phyloP scores from a whole-genome alignment of 2,797 vertebrate genomes.

The Lagodon rhomboides region DNA sequence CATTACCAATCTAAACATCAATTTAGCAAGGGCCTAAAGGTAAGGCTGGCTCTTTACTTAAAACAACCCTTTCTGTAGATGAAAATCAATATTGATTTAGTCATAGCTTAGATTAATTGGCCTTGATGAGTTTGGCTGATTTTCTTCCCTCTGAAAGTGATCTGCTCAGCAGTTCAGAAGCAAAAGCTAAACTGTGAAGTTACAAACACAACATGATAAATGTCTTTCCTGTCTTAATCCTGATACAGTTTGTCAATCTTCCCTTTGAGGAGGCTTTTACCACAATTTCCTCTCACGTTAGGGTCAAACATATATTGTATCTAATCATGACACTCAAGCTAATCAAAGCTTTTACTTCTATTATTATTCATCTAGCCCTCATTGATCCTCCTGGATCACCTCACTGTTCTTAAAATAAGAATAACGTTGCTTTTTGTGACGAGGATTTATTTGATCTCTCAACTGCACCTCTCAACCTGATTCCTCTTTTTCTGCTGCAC shows the following conservation, averaged over 20 bases:
- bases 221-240: background rate
- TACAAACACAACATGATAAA: background rate
- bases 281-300: background rate
- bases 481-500: constrained; percentile 23
- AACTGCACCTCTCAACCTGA: constrained; percentile 16
- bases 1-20: background rate
- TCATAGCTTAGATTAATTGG: background rate
- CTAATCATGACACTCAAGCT: background rate
- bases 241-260: background rate
- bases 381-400: background rate
- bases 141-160: background rate
- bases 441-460: constrained; percentile 2
- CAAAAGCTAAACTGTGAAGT: background rate
- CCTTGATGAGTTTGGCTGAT: background rate
- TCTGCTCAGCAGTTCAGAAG: background rate
- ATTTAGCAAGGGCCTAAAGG: background rate
- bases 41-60: background rate
- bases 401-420: background rate
- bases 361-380: background rate
- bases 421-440: background rate
- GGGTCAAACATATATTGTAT: background rate
- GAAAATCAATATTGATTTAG: background rate
- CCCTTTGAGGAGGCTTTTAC: background rate
- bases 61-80: background rate
- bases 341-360: background rate